These are phyloP conservation scores for Pyrgilauda ruficollis DNA, from an alignment of 2,113 vertebrate genomes.

Conservation along the genomic window DNA sequence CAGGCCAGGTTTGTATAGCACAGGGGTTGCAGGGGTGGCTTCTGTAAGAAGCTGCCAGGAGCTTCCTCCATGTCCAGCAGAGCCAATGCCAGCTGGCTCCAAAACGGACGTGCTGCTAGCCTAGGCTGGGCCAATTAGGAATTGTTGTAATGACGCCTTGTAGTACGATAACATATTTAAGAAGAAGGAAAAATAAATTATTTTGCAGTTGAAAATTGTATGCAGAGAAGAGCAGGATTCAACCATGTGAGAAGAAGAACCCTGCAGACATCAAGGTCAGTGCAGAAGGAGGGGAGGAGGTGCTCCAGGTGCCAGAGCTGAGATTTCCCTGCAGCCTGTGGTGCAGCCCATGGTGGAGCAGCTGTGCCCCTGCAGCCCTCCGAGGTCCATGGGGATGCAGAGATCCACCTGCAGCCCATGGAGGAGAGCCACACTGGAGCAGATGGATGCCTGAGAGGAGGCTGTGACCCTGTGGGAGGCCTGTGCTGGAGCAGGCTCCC, in stretches of 20 bases:
- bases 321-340: fast-evolving
- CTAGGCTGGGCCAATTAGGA: neutral
- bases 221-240: fast-evolving
- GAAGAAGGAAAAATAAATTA: neutral
- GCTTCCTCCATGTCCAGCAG: neutral
- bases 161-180: neutral
- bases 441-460: neutral
- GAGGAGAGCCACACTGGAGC: fast-evolving
- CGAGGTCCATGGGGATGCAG: neutral
- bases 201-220: neutral
- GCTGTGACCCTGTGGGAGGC: fast-evolving
- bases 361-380: too few relatives aligned
- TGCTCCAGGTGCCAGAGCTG: neutral
- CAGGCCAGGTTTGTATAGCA: neutral
- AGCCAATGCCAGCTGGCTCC: neutral
- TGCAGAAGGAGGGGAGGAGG: neutral
- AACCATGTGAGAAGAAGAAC: neutral
- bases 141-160: neutral
- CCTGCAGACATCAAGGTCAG: neutral
- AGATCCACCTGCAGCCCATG: neutral
- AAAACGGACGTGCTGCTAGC: fast-evolving
- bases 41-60: neutral
- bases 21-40: neutral
- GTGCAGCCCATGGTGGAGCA: neutral
- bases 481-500: fast-evolving